Evolutionary conservation across 1,140 invertebrate genomes (phyloP).

Genomic region (Bombus turneri): DNA sequence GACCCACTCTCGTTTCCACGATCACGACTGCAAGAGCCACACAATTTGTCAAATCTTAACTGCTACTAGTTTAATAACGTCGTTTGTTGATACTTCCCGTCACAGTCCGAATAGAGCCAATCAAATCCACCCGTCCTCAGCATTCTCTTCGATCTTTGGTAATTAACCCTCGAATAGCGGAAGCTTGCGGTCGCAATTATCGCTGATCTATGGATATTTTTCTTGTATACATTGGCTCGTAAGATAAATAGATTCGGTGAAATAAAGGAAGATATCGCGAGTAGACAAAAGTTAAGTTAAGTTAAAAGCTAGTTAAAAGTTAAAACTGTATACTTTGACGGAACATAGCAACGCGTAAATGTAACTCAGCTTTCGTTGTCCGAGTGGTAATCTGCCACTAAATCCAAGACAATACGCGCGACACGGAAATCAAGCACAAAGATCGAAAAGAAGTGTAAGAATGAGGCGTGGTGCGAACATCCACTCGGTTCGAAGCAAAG

Average conservation of each 20-base stretch:
- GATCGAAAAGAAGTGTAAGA: background rate
- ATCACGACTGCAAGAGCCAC: background rate
- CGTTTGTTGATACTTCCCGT: constrained; percentile 9
- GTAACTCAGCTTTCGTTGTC: background rate
- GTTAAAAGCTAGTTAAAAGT: no score
- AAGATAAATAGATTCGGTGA: background rate
- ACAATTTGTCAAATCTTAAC: constrained; percentile 4
- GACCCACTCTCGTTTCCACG: background rate
- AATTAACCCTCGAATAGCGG: background rate
- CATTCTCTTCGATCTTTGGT: background rate
- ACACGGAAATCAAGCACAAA: background rate
- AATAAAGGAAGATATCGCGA: no score
- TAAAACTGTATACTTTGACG: background rate
- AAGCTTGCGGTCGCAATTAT: no score
- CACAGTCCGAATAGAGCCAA: background rate
- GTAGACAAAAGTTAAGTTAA: no score
- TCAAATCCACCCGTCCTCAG: background rate
- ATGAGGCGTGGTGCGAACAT: background rate
- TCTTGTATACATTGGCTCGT: no score
- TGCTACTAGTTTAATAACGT: no score
- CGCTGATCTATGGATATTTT: no score
- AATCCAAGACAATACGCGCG: background rate
- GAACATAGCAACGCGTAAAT: background rate
- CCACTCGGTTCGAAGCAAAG: constrained; percentile 24
- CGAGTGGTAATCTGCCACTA: background rate